These are phyloP conservation scores for Micronisus gabar DNA, from an alignment of 2,113 vertebrate genomes.

Conservation along the genomic window DNA sequence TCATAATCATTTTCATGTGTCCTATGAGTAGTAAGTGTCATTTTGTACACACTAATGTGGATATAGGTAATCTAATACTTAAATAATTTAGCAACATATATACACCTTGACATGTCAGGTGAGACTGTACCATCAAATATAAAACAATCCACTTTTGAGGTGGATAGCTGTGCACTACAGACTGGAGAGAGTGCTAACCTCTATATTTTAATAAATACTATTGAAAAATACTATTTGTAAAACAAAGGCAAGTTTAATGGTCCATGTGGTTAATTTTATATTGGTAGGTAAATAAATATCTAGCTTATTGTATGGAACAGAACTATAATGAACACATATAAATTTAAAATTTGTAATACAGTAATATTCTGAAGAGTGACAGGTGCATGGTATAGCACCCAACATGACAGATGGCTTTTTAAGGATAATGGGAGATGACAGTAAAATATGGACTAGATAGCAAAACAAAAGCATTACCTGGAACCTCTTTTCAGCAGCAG, in stretches of 20 bases:
- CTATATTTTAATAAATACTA: background rate
- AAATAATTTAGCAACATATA: background rate
- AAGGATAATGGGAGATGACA: slow-evolving; percentile 23
- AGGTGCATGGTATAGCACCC: background rate
- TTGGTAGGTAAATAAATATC: background rate
- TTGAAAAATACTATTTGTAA: background rate
- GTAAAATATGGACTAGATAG: slow-evolving; percentile 15
- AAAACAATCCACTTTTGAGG: background rate
- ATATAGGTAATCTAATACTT: background rate
- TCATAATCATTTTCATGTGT: background rate
- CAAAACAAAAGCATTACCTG: slow-evolving; percentile 84
- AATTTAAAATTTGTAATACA: background rate
- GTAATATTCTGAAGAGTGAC: background rate
- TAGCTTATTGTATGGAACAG: background rate
- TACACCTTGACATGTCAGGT: background rate
- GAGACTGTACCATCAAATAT: background rate
- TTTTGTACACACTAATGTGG: background rate
- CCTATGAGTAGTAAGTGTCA: background rate
- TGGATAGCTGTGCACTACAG: background rate
- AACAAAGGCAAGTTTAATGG: background rate
- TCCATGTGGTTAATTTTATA: background rate
- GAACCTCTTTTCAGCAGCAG: slow-evolving; percentile 94
- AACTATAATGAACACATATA: background rate
- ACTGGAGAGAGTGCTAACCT: background rate
- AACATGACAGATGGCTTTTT: slow-evolving; percentile 44